Base-by-base conservation (phyloP, 2,113 vertebrate genomes). In the Ginglymostoma cirratum region DNA sequence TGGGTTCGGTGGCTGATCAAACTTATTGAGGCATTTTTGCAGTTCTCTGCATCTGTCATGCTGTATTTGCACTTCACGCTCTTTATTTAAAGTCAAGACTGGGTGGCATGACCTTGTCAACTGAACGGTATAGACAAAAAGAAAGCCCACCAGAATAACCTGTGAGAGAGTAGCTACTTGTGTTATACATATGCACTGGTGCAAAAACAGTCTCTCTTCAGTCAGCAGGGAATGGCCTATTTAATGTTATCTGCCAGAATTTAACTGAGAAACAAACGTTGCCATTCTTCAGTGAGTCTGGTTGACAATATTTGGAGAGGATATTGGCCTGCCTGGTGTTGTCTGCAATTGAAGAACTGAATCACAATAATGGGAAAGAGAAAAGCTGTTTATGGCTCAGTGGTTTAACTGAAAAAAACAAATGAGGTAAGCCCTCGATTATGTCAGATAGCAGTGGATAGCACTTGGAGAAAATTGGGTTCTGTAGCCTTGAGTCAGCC, bases 401-500 rank as follows among this genome's bases (percentile, higher is more conserved):
- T 83, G 80, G n/a, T 83, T 83, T 45, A 83, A 83, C 80, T 83
- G 80, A 83, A 83, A 83, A 83, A 83, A 45, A 83, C 80, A 83
- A 83, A 83, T 83, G 80, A 83, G 80, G 38, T 83, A 83, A 83
- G 38, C 80, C 80, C 38, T 83, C 38, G 80, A 83, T 83, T 23
- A 42, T 83, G 80, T 83, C 38, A 38, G 80, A 83, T 45, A 83
- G 38, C 38, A 45, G 80, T 83, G 80, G 80, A 45, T 45, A 45
- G 80, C 80, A 83, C 80, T 83, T 83, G 80, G 80, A 83, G 80
- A 83, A 83, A 83, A 83, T 83, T 83, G 80, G 38, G 80, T 83
- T 83, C 80, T 83, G 80, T 83, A 45, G 38, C 45, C 80, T 83
- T 42, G 38, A 83, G 38, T 83, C 80, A 83, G 4, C 38, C 80